These are phyloP conservation scores for Anniella stebbinsi DNA, from an alignment of 2,797 vertebrate species.

Conservation along the genomic window DNA sequence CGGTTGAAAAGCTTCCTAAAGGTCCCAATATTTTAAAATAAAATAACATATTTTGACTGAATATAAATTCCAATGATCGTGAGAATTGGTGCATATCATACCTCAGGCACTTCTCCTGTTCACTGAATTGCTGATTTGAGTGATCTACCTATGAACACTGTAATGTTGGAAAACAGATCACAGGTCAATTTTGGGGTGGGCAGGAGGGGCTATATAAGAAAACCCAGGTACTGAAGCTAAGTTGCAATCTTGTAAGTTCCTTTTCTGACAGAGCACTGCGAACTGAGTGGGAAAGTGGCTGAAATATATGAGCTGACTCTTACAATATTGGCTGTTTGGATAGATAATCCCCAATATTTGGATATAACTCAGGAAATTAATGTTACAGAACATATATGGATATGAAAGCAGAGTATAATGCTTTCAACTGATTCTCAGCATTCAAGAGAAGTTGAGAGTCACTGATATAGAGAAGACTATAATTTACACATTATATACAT, in stretches of 20 bases:
- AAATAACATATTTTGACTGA: background rate
- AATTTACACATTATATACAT: background rate
- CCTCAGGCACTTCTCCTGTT: background rate
- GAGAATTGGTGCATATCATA: background rate
- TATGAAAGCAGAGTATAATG: too few relatives aligned
- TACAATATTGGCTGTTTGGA: background rate
- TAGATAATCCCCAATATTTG: background rate
- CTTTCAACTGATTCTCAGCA: background rate
- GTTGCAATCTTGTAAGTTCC: background rate
- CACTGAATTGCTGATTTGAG: background rate
- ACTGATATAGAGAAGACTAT: background rate
- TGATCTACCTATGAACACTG: background rate
- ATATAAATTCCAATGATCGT: background rate
- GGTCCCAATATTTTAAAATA: background rate
- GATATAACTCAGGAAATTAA: background rate
- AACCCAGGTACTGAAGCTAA: background rate
- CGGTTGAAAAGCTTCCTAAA: background rate
- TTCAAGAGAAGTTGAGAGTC: background rate
- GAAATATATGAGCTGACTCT: background rate
- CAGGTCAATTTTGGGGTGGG: background rate
- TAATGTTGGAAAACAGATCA: background rate
- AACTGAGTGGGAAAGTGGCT: background rate
- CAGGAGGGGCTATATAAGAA: background rate
- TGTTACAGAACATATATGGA: background rate
- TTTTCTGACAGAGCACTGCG: background rate